phyloP scores from a whole-genome alignment of 2,888 invertebrate genomes.

The Argyra leucocephala region DNA sequence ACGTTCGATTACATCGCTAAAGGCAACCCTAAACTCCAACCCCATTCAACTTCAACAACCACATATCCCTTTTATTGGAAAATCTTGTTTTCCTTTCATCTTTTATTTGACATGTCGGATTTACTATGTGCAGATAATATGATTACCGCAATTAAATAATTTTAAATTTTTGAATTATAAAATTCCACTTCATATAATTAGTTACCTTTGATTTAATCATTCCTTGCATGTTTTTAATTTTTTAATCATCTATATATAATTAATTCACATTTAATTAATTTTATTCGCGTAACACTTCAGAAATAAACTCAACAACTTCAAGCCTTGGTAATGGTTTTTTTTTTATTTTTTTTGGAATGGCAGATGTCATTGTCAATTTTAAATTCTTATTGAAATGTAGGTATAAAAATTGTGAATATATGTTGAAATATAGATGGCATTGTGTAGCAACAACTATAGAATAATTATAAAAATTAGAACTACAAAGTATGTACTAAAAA shows the following conservation, averaged over 20 bases:
- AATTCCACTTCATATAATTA: too few relatives aligned
- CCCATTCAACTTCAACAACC: neutral
- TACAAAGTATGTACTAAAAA: too few relatives aligned
- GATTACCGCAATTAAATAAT: too few relatives aligned
- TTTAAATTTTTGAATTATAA: too few relatives aligned
- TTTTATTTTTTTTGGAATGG: neutral
- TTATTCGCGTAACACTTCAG: neutral
- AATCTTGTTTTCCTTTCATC: neutral
- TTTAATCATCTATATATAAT: neutral
- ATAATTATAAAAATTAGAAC: too few relatives aligned
- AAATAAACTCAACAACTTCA: conserved; percentile 6
- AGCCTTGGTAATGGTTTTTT: neutral
- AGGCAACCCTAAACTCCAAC: conserved; percentile 2
- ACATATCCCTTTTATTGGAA: neutral
- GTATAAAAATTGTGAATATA: neutral
- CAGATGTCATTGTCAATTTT: neutral
- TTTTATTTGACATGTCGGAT: conserved; percentile 1
- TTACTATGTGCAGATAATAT: neutral
- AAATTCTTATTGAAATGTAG: too few relatives aligned
- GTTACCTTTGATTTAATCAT: neutral
- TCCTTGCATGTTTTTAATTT: neutral
- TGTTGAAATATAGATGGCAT: neutral
- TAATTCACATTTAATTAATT: conserved; percentile 3
- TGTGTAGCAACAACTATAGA: too few relatives aligned
- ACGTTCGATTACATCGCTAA: neutral